These are phyloP conservation scores for Umimayanthus chanpuru DNA, from an alignment of 92 coral and sea anemone genomes.

Conservation along the genomic window DNA sequence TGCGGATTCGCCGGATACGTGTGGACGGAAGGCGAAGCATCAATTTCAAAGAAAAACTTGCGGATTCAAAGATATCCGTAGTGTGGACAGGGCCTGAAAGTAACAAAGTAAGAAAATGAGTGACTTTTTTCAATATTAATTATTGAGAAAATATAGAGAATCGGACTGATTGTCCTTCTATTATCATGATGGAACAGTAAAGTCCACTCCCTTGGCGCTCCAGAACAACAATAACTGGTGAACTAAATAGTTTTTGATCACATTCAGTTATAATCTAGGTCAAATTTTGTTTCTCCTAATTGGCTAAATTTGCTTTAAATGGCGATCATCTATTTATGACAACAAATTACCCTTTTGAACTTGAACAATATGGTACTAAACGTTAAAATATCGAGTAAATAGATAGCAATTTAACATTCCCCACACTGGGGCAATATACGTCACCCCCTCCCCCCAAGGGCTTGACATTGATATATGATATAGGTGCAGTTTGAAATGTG, in stretches of 20 bases:
- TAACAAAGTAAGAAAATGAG: background rate
- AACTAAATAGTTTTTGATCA: background rate
- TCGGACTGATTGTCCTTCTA: too few relatives aligned
- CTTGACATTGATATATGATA: background rate
- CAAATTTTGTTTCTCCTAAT: too few relatives aligned
- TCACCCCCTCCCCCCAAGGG: background rate
- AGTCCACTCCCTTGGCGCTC: too few relatives aligned
- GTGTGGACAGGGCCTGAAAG: background rate
- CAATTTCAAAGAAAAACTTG: too few relatives aligned
- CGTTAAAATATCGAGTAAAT: background rate
- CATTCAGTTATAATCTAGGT: background rate
- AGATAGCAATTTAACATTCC: background rate
- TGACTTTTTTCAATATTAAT: too few relatives aligned
- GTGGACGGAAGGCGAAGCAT: too few relatives aligned
- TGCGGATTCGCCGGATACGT: too few relatives aligned
- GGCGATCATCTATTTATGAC: background rate
- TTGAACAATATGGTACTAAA: background rate
- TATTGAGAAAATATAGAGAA: too few relatives aligned
- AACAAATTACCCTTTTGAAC: background rate
- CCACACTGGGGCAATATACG: background rate
- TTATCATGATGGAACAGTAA: background rate
- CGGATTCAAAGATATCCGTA: too few relatives aligned
- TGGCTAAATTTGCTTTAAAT: too few relatives aligned
- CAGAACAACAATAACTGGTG: too few relatives aligned
- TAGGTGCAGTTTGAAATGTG: background rate